Evolutionary conservation across 2,888 invertebrate species (phyloP).

Genomic region (Aethes cnicana): DNA sequence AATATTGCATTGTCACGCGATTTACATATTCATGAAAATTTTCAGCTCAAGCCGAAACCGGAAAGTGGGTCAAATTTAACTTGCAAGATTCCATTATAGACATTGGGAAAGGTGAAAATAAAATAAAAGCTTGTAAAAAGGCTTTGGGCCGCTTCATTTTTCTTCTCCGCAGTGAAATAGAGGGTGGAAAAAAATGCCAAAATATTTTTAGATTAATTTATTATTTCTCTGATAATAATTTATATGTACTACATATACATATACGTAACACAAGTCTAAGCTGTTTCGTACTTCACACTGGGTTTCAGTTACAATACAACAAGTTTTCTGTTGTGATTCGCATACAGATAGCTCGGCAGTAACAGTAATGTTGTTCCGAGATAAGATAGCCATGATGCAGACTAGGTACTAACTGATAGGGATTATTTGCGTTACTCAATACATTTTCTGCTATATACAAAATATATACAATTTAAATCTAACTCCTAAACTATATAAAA

Average conservation of each 20-base stretch:
- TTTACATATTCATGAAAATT: no score
- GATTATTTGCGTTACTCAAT: conserved; percentile 26
- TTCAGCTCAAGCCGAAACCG: no score
- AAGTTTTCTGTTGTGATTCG: conserved; percentile 4
- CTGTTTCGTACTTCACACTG: conserved; percentile 16
- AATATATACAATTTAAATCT: conserved; percentile 54
- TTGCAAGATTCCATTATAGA: no score
- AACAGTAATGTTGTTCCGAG: conserved; percentile 10
- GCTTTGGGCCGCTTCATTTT: no score
- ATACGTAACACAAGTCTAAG: background rate
- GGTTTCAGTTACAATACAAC: background rate
- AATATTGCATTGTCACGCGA: no score
- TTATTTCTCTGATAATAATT: conserved; percentile 75
- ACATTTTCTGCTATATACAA: conserved; percentile 29
- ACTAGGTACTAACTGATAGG: conserved; percentile 21
- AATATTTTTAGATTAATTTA: conserved; percentile 46
- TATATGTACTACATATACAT: conserved; percentile 66
- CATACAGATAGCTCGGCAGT: conserved; percentile 1
- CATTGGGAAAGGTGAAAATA: no score
- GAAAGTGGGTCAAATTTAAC: no score
- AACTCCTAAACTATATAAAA: conserved; percentile 28
- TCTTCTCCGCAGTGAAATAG: no score
- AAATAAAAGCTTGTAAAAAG: no score
- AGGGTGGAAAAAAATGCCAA: conserved; percentile 32
- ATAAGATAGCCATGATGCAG: conserved; percentile 30